Base-by-base conservation (phyloP, 2,797 vertebrate genomes). In the Nyctalus aviator region DNA sequence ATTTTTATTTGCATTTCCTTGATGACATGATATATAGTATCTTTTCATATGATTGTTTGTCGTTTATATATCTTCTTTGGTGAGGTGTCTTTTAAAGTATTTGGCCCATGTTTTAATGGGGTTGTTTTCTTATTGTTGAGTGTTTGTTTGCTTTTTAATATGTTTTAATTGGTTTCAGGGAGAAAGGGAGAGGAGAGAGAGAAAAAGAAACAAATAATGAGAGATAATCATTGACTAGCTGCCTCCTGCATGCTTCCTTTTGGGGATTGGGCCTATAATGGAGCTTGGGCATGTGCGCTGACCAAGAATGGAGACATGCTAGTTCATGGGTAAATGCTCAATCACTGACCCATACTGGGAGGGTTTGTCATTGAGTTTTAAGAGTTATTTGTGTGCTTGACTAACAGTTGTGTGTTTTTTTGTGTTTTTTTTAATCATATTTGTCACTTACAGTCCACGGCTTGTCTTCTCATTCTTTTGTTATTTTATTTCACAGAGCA, bases 101-200 rank as follows among this genome's bases (percentile, higher is more conserved):
- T 68, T 59, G 71, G 41, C 8, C 30, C 9, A 48, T 32, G 64
- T 89, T 69, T 55, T 44, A 66, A 76, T 68, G 4, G 18, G 15
- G 6, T 90, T 66, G 10, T 85, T 72, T 73, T 90, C 15, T 72
- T 79, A 71, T 46, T 85, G 46, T 73, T 71, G 44, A 94, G 23
- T 85, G 59, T 62, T 59, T 59, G 23, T 57, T 59, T 12, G 23
- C 55, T 57, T 27, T 59, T 27, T 13, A 59, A 27, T 27, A 59
- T 13, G 5, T 59, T 59, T 59, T 59, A 59, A 59, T 59, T 59
- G 57, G 5, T 5, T 59, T 59, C 25, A 59, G 57, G 57, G 25
- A 27, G 11, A 5, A 62, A 62, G 6, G 59, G 13, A 30, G 5
- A 62, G 6, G 27, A 62, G 59, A 59, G 57, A 59, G 57, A 62